Evolutionary conservation across 2,888 invertebrate species (phyloP), one percentile per base, ranked within the genome.

Genomic region (Thereva nobilitata): DNA sequence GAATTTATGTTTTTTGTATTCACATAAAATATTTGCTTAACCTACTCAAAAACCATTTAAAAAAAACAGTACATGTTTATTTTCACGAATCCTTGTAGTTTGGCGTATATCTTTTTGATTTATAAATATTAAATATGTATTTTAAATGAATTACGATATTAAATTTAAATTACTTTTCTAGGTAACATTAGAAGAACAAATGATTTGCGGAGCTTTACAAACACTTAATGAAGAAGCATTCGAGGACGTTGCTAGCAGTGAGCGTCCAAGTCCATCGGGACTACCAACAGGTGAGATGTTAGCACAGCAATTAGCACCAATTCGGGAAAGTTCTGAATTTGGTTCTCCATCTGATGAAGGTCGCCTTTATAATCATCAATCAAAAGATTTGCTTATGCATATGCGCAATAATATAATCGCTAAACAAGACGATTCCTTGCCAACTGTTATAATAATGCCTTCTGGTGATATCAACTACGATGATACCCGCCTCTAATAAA

Each of bases 181-280:
- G 95, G 93, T 95, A 67, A 95, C 95, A 0, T 84, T 95, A 73
- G 95, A 95, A 81, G 95, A 95, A 78, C 94, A 95, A 82, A 93
- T 94, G 93, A 95, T 95, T 72, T 93, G 93, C 81, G 95, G 95
- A 70, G 94, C 95, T 2, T 83, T 95, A 68, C 94, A 95, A 82
- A 93, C 94, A 0, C 84, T 95, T 41, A 95, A 93, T 82, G 95
- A 95, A 83, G 95, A 95, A 82, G 95, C 95, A 5, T 88, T 91
- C 79, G 95, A 95, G 83, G 95, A 95, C 82, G 93, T 94, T 50
- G 82, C 92, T 72, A 91, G 92, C 77, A 91, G 85, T 75, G 86
- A 86, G 77, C 82, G 85, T 5, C 80, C 84, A 66, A 82, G 84
- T 75, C 83, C 83, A 73, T 82, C 84, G 79, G 85, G 85, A 82